phyloP scores from a whole-genome alignment of 2,797 vertebrate genomes.

The Otus scops region DNA sequence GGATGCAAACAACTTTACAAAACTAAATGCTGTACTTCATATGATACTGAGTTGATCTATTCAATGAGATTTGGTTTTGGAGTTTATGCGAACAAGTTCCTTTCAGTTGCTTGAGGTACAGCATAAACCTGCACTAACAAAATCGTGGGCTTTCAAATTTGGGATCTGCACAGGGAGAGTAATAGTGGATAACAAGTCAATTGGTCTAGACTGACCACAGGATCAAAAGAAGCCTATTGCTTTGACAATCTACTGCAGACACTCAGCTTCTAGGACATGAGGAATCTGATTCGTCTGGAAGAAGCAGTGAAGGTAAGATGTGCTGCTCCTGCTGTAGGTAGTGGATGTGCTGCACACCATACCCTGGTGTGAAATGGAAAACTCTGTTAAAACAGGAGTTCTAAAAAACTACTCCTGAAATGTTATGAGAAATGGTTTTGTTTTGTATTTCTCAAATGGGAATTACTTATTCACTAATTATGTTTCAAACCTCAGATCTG shows the following conservation, averaged over 20 bases:
- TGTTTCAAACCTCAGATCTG: background rate
- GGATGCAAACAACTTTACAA: background rate
- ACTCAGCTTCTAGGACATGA: background rate
- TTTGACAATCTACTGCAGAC: slow-evolving; percentile 43
- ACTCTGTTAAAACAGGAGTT: background rate
- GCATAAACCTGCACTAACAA: background rate
- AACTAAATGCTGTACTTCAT: background rate
- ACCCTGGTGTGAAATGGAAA: background rate
- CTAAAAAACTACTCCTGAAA: background rate
- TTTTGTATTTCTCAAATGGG: background rate
- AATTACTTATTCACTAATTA: background rate
- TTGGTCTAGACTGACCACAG: background rate
- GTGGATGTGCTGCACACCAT: background rate
- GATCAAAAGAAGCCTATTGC: slow-evolving; percentile 3
- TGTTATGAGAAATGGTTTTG: background rate
- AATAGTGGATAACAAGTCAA: background rate
- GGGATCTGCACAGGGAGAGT: background rate
- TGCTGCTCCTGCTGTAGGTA: background rate
- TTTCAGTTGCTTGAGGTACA: background rate
- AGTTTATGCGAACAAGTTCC: background rate
- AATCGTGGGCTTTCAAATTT: background rate
- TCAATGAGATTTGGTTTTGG: background rate
- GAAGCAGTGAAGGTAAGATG: background rate
- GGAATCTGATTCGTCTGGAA: background rate
- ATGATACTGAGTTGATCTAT: background rate